A percentile compares a stretch with the other conserved stretches of the same genome.
phyloP scores from a whole-genome alignment of 2,797 vertebrate species.

The Sebastes kiyomatsui region DNA sequence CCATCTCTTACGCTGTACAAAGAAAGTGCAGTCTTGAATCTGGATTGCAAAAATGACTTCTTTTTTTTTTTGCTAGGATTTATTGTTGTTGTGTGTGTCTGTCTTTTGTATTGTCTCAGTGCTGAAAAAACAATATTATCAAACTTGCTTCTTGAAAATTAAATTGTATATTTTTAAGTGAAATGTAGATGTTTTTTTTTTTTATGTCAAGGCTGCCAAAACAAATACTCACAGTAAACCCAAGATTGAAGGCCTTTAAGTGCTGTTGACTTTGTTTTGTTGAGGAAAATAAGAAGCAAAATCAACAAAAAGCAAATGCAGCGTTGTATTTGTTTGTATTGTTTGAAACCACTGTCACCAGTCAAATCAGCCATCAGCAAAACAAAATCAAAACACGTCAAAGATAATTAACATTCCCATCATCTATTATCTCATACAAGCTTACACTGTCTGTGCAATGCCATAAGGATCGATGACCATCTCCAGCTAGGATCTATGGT shows the following conservation, averaged over 20 bases:
- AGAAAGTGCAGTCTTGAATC: conserved; percentile 80
- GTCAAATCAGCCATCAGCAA: conserved; percentile 24
- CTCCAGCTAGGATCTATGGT: conserved; percentile 65
- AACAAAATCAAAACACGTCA: background rate
- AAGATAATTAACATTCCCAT: conserved; percentile 45
- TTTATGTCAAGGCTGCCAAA: conserved; percentile 74
- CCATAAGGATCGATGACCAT: conserved; percentile 40
- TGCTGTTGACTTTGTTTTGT: conserved; percentile 67
- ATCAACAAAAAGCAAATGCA: conserved; percentile 17
- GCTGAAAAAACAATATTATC: conserved; percentile 86
- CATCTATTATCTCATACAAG: conserved; percentile 25
- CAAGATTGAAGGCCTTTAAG: conserved; percentile 66
- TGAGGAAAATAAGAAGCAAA: conserved; percentile 31
- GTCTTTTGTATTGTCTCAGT: conserved; percentile 82
- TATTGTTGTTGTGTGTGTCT: conserved; percentile 71
- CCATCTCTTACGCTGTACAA: conserved; percentile 77
- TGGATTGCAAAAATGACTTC: conserved; percentile 77
- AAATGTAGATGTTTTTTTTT: conserved; percentile 75
- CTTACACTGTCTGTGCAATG: conserved; percentile 61
- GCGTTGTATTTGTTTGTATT: conserved; percentile 7
- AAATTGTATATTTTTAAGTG: conserved; percentile 89
- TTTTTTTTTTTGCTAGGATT: conserved; percentile 58
- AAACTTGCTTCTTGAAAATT: conserved; percentile 83
- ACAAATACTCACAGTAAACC: conserved; percentile 65
- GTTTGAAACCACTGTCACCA: conserved; percentile 62